Percentiles rank a stretch among this genome's conserved stretches.
phyloP scores from a whole-genome alignment of 2,888 invertebrate species.

The Rhingia campestris region DNA sequence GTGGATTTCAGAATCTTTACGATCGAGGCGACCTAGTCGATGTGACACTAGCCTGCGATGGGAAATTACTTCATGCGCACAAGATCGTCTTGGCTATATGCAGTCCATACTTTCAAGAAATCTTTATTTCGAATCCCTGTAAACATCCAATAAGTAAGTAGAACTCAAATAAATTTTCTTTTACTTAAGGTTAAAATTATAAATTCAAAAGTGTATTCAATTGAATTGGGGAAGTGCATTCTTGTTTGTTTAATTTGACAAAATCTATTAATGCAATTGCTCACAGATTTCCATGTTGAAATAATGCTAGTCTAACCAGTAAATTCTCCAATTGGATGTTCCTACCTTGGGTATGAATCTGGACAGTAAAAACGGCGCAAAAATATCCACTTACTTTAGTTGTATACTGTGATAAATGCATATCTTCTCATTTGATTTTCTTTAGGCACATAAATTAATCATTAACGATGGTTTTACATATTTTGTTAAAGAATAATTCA shows the following conservation, averaged over 20 bases:
- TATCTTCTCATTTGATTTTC: too few species aligned
- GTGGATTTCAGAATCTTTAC: constrained; percentile 82
- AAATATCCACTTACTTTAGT: too few species aligned
- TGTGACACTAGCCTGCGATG: constrained; percentile 84
- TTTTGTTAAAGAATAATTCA: too few species aligned
- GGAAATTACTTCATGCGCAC: constrained; percentile 83
- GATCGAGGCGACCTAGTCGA: constrained; percentile 84
- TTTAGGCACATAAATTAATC: too few species aligned
- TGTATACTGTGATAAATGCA: too few species aligned
- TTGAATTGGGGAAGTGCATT: background rate
- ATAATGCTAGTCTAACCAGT: too few species aligned
- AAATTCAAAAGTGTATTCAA: background rate
- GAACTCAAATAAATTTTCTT: background rate
- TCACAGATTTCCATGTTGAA: too few species aligned
- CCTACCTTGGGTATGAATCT: too few species aligned
- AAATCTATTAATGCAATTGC: too few species aligned
- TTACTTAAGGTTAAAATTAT: background rate
- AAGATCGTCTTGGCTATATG: constrained; percentile 84
- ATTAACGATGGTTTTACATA: too few species aligned
- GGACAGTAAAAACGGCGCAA: too few species aligned
- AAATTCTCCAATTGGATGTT: too few species aligned
- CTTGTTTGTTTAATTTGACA: background rate
- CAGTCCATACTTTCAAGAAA: constrained; percentile 84
- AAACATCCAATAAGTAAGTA: constrained; percentile 83
- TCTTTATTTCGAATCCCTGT: constrained; percentile 83